These are phyloP conservation scores for Tryphoninae sp. DNA, from an alignment of 2,888 invertebrate genomes.

Conservation along the genomic window DNA sequence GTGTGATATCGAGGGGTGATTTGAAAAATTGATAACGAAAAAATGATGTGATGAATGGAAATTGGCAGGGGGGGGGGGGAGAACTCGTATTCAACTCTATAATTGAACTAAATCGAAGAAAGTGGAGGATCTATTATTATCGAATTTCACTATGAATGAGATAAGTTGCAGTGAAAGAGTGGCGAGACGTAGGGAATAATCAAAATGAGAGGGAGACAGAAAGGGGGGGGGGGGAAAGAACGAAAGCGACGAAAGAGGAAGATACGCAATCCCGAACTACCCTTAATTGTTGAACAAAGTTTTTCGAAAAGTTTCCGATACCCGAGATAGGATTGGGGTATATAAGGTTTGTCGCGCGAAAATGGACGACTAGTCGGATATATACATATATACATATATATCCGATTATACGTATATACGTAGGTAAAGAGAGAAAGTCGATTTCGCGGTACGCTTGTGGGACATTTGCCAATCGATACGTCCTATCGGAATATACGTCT, in stretches of 20 bases:
- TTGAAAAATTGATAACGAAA: conserved; percentile 32
- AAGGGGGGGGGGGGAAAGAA: neutral
- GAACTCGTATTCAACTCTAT: conserved; percentile 12
- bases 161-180: conserved; percentile 43
- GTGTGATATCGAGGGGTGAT: neutral
- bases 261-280: conserved; percentile 19
- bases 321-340: conserved; percentile 49
- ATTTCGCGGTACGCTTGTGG: conserved; percentile 34
- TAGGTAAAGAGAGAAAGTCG: conserved; percentile 33
- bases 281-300: conserved; percentile 50
- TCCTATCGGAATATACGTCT: conserved; percentile 58
- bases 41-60: conserved; percentile 12
- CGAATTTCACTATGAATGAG: conserved; percentile 54
- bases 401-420: conserved; percentile 7
- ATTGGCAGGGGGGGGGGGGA: neutral
- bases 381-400: conserved; percentile 6
- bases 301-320: conserved; percentile 53
- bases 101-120: conserved; percentile 53
- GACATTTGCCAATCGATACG: conserved; percentile 58
- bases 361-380: conserved; percentile 29
- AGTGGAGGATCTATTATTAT: conserved; percentile 48
- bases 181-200: neutral
- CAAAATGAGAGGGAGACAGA: neutral
- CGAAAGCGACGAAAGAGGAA: conserved; percentile 23
- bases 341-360: conserved; percentile 50